Conservation (phyloP, 1,140 invertebrate species). For the Muscidifurax raptorellus region DNA sequence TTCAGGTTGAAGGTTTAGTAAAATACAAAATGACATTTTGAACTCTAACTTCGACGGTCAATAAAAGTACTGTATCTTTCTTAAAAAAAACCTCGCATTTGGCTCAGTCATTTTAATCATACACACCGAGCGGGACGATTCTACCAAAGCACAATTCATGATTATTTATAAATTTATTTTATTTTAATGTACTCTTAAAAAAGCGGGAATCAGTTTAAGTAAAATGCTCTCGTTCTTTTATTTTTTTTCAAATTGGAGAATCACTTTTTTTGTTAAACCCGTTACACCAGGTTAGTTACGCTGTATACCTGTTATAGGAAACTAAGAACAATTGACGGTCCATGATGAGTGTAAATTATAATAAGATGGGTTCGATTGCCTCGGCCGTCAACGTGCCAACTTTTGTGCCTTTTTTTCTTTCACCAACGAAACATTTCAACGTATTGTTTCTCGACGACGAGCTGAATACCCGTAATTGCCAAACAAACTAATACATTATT, state of each 20-base stretch:
- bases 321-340: background rate
- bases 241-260: background rate
- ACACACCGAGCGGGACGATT: slow-evolving; percentile 32
- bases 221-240: slow-evolving; percentile 40
- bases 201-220: background rate
- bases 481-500: background rate
- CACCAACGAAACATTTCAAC: background rate
- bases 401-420: slow-evolving; percentile 1
- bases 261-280: background rate
- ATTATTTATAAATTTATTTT: background rate
- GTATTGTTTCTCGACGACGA: slow-evolving; percentile 56
- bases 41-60: slow-evolving; percentile 46
- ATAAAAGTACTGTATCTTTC: slow-evolving; percentile 53
- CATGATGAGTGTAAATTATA: background rate
- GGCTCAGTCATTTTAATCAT: slow-evolving; percentile 16
- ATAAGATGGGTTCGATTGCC: background rate
- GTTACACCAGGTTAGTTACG: too few relatives aligned
- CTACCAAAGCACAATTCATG: slow-evolving; percentile 26
- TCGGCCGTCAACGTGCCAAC: background rate
- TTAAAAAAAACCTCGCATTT: slow-evolving; percentile 40
- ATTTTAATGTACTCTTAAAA: background rate
- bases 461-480: background rate
- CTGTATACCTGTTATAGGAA: background rate
- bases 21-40: slow-evolving; percentile 45
- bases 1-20: slow-evolving; percentile 45